Base-by-base conservation (phyloP, 2,888 invertebrate species). In the Lottia gigantea region DNA sequence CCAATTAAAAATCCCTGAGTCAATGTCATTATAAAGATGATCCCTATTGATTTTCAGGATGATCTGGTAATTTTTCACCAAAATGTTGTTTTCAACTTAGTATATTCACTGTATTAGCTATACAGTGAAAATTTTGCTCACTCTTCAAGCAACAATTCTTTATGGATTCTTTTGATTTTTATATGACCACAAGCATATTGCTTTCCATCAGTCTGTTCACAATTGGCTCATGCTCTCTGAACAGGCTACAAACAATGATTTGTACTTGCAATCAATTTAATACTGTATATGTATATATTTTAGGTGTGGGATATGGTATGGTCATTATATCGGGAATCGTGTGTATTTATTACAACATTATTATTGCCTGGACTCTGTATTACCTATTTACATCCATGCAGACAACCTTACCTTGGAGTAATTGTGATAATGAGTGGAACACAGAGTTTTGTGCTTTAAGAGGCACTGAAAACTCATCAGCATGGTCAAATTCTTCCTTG, bases 261-360 rank as follows among this genome's bases (percentile, higher is more conserved):
- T n/a, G n/a, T n/a, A n/a, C n/a, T n/a, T n/a, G n/a, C n/a, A n/a
- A n/a, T n/a, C n/a, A n/a, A n/a, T n/a, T n/a, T n/a, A n/a, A n/a
- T n/a, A n/a, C n/a, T 68, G 6, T 31, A 31, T 6, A 40, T 40
- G 11, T 40, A 40, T 40, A 40, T 40, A 11, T 40, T 73, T 1
- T 76, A 87, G 87, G 87, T 68, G 74, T 88, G 40, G 88, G 88
- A 12, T 86, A 83, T 69, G 86, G 86, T 14, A 87, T 87, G 87
- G 83, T 86, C 45, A 76, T 87, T n/a, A 83, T 88, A 25, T 87
- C 85, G 3, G 85, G 79, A 46, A 80, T 87, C 15, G 82, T 86
- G 40, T 87, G 87, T 73, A 76, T 88, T 71, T 88, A 88, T 77
- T 88, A 88, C 81, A 88, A 88, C 77, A 82, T 88, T 74, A 86